Evolutionary conservation across 2,113 vertebrate genomes (phyloP).

Genomic region (Uria lomvia): DNA sequence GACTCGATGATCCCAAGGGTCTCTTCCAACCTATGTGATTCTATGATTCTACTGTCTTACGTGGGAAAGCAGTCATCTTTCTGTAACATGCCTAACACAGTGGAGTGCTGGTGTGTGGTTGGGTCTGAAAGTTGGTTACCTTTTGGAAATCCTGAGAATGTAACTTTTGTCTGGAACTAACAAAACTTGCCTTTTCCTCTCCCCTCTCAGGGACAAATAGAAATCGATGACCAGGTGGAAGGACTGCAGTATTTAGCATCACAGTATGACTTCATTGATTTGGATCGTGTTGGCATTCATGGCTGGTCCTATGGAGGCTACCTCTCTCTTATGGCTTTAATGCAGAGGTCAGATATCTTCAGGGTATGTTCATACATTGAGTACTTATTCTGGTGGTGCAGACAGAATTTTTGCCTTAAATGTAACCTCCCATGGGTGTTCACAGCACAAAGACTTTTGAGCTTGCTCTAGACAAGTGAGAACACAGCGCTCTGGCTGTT

Average conservation of each 20-base stretch:
- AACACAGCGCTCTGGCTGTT: not conserved
- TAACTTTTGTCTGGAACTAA: not conserved
- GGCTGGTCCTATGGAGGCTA: slow-evolving; percentile 86
- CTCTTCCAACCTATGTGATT: too few species aligned
- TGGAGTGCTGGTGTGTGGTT: not conserved
- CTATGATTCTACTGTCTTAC: too few species aligned
- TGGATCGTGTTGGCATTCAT: slow-evolving; percentile 81
- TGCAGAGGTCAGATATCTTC: slow-evolving; percentile 83
- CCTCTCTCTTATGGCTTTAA: slow-evolving; percentile 81
- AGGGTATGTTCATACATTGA: slow-evolving; percentile 72
- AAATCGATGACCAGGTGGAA: slow-evolving; percentile 83
- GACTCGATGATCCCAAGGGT: too few species aligned
- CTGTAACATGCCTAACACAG: not conserved
- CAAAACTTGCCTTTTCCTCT: not conserved
- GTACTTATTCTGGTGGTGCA: not conserved
- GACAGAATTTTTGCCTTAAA: not conserved
- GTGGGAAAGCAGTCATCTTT: not conserved
- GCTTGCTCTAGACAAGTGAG: not conserved
- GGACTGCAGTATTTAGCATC: slow-evolving; percentile 81
- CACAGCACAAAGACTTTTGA: not conserved
- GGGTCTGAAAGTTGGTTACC: not conserved
- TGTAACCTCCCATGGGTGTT: not conserved
- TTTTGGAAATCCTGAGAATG: not conserved
- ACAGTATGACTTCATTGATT: slow-evolving; percentile 78
- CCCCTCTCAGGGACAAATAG: slow-evolving; percentile 78